Percentiles rank a stretch among this genome's conserved stretches.
Evolutionary conservation across 2,797 vertebrate species (phyloP).

Genomic region (Pipistrellus kuhlii): DNA sequence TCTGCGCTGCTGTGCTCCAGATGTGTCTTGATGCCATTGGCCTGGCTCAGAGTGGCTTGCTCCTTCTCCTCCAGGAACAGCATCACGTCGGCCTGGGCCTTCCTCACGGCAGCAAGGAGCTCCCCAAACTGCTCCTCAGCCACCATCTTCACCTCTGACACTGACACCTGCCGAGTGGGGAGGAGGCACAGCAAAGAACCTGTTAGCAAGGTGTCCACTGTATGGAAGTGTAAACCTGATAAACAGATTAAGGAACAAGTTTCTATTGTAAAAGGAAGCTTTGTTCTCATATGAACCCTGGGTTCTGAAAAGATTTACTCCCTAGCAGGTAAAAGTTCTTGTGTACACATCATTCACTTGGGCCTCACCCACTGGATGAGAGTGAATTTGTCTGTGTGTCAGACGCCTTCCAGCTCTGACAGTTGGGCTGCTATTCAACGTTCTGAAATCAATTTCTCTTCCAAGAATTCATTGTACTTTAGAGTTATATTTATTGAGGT

Average conservation of each 20-base stretch:
- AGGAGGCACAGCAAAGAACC: not conserved
- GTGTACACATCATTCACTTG: not conserved
- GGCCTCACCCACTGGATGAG: not conserved
- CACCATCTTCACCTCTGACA: constrained; percentile 88
- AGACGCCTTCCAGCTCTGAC: not conserved
- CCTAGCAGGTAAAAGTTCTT: not conserved
- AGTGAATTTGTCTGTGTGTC: not conserved
- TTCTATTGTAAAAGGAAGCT: not conserved
- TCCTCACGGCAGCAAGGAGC: constrained; percentile 88
- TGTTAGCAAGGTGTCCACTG: not conserved
- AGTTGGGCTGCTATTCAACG: not conserved
- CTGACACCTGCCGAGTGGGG: constrained; percentile 80
- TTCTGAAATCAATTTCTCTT: not conserved
- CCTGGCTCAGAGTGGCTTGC: constrained; percentile 89
- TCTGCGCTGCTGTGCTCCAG: constrained; percentile 88
- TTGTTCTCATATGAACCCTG: not conserved
- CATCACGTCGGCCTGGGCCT: constrained; percentile 86
- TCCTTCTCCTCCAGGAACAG: constrained; percentile 91
- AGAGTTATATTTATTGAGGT: not conserved
- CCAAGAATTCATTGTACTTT: not conserved
- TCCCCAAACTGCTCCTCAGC: constrained; percentile 89
- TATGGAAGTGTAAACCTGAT: not conserved
- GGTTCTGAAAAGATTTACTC: not conserved
- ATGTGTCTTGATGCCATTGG: constrained; percentile 90
- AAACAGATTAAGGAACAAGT: not conserved